phyloP scores from a whole-genome alignment of 2,888 invertebrate species.

The Temnothorax unifasciatus region DNA sequence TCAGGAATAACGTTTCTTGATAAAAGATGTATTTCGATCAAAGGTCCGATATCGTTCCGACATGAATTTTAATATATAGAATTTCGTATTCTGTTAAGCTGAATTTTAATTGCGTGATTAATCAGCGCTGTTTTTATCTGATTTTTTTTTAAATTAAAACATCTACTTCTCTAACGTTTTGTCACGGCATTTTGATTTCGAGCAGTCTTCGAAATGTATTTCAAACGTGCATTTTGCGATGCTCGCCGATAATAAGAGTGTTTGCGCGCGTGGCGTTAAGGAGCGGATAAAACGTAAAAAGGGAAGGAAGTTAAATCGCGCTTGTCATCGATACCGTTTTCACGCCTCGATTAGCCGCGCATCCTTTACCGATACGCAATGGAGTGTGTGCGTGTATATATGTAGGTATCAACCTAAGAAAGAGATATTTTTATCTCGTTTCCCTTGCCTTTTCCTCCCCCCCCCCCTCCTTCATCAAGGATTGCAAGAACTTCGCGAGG shows the following conservation, averaged over 20 bases:
- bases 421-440: slow-evolving; percentile 60
- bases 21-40: background rate
- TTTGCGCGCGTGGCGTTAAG: slow-evolving; percentile 25
- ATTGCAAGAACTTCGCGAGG: slow-evolving; percentile 42
- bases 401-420: slow-evolving; percentile 51
- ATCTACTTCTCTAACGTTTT: background rate
- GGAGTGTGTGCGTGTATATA: slow-evolving; percentile 44
- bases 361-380: slow-evolving; percentile 59
- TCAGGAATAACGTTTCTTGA: background rate
- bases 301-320: slow-evolving; percentile 54
- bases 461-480: slow-evolving; percentile 20
- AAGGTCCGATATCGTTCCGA: background rate
- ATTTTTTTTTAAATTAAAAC: background rate
- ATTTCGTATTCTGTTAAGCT: background rate
- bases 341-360: slow-evolving; percentile 44
- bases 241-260: slow-evolving; percentile 22
- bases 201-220: background rate
- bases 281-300: slow-evolving; percentile 57
- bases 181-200: background rate
- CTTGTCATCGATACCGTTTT: slow-evolving; percentile 56
- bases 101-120: background rate
- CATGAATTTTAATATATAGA: background rate
- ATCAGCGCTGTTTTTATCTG: background rate
- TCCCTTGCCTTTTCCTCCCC: background rate
- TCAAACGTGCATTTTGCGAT: background rate